Evolutionary conservation across 1,140 invertebrate genomes (phyloP), one percentile per base, ranked within the genome.

Genomic region (Pararge aegeria): DNA sequence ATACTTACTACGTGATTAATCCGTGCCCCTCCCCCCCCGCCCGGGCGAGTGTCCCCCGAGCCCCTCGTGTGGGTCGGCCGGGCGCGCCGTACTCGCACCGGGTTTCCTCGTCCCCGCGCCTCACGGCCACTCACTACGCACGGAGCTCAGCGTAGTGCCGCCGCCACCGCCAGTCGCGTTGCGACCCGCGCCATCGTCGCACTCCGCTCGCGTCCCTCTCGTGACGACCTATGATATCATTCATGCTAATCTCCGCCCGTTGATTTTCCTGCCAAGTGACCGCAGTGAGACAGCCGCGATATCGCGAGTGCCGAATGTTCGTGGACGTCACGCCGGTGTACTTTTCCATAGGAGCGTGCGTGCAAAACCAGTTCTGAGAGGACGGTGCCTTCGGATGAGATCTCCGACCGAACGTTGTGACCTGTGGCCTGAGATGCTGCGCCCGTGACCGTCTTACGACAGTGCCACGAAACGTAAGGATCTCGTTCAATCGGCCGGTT

Each of bases 1-100:
- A 82, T 83, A 83, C 83, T 86, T 85, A 88, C 85, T 88, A 88
- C 85, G 85, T 88, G 83, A 88, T 88, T 88, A 88, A 88, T 86
- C 82, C 82, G 71, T 75, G 66, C 57, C 77, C 75, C 77, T 34
- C 64, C 60, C 49, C 73, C 67, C 61, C 38, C 61, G 54, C n/a
- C n/a, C 24, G 27, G 30, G 9, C 68, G 64, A 51, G 65, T 49
- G 51, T 57, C 49, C 40, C 64, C 59, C 68, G 68, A 57, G 54
- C 46, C 55, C 62, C 64, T 34, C 59, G 66, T 68, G 71, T 67
- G 75, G 69, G 64, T 61, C 67, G 66, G 66, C 70, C 68, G 73
- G 76, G 76, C 77, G 77, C 80, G 75, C 75, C 82, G 83, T 87
- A 85, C 83, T 80, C 79, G 75, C 78, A 70, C 75, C 82, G 84